Conservation (phyloP, 2,888 invertebrate genomes). For the Agrotis clavis region DNA sequence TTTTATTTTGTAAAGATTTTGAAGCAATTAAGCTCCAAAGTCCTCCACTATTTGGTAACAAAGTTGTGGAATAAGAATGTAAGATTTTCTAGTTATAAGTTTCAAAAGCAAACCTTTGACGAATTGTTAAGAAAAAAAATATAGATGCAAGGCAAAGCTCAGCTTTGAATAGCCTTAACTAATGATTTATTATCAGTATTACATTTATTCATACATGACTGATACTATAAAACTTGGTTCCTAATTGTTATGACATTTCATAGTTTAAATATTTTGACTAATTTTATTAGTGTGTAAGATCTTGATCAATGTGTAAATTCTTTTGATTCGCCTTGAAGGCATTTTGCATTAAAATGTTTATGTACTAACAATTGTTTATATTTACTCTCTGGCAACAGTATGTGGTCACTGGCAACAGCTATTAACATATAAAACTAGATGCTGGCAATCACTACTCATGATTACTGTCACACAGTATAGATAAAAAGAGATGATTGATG, state of each 20-base stretch:
- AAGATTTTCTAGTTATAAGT: no score
- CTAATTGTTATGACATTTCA: slow-evolving; percentile 38
- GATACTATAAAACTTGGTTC: slow-evolving; percentile 11
- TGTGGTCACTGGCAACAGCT: background rate
- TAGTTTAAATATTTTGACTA: slow-evolving; percentile 13
- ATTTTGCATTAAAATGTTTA: slow-evolving; percentile 32
- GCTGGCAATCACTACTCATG: no score
- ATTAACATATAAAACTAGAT: no score
- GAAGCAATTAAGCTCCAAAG: background rate
- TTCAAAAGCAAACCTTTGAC: no score
- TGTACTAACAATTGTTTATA: slow-evolving; percentile 21
- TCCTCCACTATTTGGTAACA: background rate
- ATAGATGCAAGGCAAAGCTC: background rate
- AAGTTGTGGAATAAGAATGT: background rate
- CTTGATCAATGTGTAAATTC: slow-evolving; percentile 23
- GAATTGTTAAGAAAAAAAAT: background rate
- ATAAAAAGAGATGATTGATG: background rate
- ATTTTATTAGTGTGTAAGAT: slow-evolving; percentile 28
- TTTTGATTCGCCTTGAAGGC: slow-evolving; percentile 16
- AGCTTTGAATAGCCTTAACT: background rate
- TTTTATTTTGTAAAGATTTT: background rate
- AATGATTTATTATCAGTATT: slow-evolving; percentile 20
- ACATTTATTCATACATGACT: slow-evolving; percentile 25
- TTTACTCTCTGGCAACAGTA: slow-evolving; percentile 2
- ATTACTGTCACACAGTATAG: background rate